Base-by-base conservation (phyloP, 1,140 invertebrate species). In the Scaptodrosophila lebanonensis region DNA sequence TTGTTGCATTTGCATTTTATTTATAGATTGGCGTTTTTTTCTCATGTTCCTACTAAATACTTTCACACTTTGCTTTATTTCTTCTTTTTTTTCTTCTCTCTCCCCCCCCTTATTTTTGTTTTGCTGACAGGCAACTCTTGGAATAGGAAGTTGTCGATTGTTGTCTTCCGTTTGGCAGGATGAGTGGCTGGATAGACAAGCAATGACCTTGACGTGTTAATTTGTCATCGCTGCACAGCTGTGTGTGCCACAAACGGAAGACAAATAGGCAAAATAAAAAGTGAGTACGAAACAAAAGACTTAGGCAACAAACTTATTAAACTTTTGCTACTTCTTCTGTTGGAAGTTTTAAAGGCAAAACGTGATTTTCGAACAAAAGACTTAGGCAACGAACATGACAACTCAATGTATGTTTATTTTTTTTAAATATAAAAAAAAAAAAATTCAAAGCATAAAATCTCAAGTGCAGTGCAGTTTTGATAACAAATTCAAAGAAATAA, bases 161-260 rank as follows among this genome's bases (percentile, higher is more conserved):
- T 67, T 61, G 58, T 70, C 43, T 75, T 75, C 71, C 71, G 71
- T 71, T 60, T 45, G 49, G 48, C 38, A 51, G 54, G 54, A 58
- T 58, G 47, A 66, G n/a, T 36, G n/a, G 16, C 45, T n/a, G 30
- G 8, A 45, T 39, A 51, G 44, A 57, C 53, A 57, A 47, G 30
- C 58, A 61, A 64, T 66, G 77, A 83, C 77, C 77, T 83, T 83
- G 77, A 83, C 62, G 79, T 83, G 77, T 77, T 83, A 83, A 83
- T 83, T 83, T 83, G 57, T 64, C 50, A 35, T 22, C 35, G 47
- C 20, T 49, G 57, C 50, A 35, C 57, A 50, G 42, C 50, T n/a
- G n/a, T n/a, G n/a, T n/a, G n/a, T n/a, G n/a, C n/a, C n/a, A n/a
- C n/a, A n/a, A n/a, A n/a, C n/a, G n/a, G n/a, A n/a, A 30, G 6